phyloP scores from a whole-genome alignment of 2,797 vertebrate species.

The Triplophysa yarkandensis region DNA sequence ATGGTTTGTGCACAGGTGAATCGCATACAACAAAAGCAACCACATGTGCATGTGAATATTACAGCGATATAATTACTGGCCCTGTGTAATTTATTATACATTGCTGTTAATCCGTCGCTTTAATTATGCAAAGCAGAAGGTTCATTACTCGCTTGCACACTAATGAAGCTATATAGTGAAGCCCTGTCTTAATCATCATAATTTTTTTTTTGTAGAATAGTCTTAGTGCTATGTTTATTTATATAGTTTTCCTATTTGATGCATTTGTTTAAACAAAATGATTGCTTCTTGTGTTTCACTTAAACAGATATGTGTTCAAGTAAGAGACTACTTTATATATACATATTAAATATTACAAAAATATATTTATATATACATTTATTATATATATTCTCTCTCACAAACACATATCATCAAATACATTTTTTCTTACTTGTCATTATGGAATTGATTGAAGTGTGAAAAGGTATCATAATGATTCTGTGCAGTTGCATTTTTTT shows the following conservation, averaged over 20 bases:
- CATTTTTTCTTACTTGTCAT: neutral
- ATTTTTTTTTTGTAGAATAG: neutral
- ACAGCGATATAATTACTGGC: constrained; percentile 33
- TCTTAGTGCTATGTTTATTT: neutral
- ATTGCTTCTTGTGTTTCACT: neutral
- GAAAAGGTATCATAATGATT: neutral
- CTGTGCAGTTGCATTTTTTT: neutral
- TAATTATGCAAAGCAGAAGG: constrained; percentile 59
- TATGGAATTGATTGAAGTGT: neutral
- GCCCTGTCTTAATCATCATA: neutral
- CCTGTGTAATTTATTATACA: constrained; percentile 46
- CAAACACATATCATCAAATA: neutral
- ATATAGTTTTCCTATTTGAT: neutral
- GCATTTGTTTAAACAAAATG: neutral
- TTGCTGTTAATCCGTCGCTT: constrained; percentile 55
- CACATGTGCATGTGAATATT: constrained; percentile 21
- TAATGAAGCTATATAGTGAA: constrained; percentile 51
- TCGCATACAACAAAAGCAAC: neutral
- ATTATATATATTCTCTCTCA: neutral
- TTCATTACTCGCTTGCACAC: constrained; percentile 59
- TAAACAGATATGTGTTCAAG: neutral
- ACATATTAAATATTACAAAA: too few relatives aligned
- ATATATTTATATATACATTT: too few relatives aligned
- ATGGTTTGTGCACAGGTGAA: neutral
- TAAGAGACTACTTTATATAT: neutral